These are phyloP conservation scores for Ophion ellenae DNA, from an alignment of 2,888 invertebrate genomes.

Conservation along the genomic window DNA sequence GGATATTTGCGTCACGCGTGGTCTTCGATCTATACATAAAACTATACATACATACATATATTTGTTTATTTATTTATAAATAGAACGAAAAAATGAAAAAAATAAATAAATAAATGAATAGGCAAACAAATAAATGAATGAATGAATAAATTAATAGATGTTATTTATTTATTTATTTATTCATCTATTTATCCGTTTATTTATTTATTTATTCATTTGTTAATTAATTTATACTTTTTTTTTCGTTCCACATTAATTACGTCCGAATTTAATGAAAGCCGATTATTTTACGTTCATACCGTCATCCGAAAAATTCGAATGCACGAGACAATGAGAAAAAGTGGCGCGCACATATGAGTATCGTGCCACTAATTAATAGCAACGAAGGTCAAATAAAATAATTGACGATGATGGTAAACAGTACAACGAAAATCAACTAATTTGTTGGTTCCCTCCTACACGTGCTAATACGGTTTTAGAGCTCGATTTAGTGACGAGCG, in stretches of 20 bases:
- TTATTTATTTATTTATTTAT: no score
- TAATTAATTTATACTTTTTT: no score
- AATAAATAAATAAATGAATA: no score
- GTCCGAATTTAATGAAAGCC: not conserved
- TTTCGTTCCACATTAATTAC: no score
- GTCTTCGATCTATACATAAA: not conserved
- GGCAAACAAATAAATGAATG: no score
- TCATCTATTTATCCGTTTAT: no score
- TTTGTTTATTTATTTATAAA: no score
- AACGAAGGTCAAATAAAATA: constrained; percentile 25
- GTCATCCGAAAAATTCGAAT: not conserved
- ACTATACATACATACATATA: not conserved
- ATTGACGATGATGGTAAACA: constrained; percentile 14
- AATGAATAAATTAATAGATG: no score
- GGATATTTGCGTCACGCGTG: constrained; percentile 3
- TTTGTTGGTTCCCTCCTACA: constrained; percentile 7
- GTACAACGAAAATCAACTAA: constrained; percentile 26
- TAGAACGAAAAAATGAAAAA: no score
- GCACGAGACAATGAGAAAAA: not conserved
- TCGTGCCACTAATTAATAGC: not conserved
- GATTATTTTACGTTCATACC: not conserved
- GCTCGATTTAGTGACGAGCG: constrained; percentile 41
- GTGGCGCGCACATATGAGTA: not conserved
- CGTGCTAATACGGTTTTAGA: constrained; percentile 16
- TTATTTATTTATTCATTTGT: no score